Evolutionary conservation across 2,113 vertebrate species (phyloP).

Genomic region (Neogobius melanostomus): DNA sequence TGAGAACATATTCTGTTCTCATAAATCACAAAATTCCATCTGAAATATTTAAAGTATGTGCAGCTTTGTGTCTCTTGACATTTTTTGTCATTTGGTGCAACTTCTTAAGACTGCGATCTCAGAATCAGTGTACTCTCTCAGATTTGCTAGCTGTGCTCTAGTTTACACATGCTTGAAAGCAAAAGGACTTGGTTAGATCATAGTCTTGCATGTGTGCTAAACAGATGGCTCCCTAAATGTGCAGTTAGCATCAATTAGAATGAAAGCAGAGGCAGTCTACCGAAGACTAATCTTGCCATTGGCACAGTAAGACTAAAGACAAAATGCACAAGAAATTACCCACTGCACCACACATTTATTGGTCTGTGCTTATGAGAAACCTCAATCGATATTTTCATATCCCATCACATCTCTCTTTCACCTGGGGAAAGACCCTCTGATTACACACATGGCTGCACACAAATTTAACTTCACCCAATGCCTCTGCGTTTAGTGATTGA

Average conservation of each 20-base stretch:
- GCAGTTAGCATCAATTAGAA: constrained; percentile 37
- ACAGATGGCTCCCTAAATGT: constrained; percentile 34
- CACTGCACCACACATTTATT: constrained; percentile 25
- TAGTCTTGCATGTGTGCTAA: constrained; percentile 17
- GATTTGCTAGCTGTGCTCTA: not conserved
- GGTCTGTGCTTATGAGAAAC: constrained; percentile 25
- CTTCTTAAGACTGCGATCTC: not conserved
- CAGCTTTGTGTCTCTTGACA: too few species aligned
- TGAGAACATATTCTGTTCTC: too few species aligned
- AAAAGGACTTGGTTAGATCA: constrained; percentile 23
- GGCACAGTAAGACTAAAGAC: constrained; percentile 14
- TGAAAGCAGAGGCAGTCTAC: constrained; percentile 34
- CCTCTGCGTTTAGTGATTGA: constrained; percentile 14
- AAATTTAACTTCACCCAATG: constrained; percentile 6
- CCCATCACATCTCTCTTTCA: constrained; percentile 42
- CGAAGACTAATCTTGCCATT: constrained; percentile 32
- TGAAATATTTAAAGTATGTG: too few species aligned
- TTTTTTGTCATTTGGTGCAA: not conserved
- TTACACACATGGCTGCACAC: constrained; percentile 29
- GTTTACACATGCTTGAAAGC: not conserved
- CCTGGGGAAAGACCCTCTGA: constrained; percentile 43
- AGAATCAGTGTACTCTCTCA: not conserved
- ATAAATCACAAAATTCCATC: too few species aligned
- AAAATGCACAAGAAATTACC: constrained; percentile 29
- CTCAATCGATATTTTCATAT: constrained; percentile 53